Percentiles rank a stretch among this genome's conserved stretches.
These are phyloP conservation scores for Elephantulus edwardii DNA, from an alignment of 2,113 vertebrate genomes.

Conservation along the genomic window DNA sequence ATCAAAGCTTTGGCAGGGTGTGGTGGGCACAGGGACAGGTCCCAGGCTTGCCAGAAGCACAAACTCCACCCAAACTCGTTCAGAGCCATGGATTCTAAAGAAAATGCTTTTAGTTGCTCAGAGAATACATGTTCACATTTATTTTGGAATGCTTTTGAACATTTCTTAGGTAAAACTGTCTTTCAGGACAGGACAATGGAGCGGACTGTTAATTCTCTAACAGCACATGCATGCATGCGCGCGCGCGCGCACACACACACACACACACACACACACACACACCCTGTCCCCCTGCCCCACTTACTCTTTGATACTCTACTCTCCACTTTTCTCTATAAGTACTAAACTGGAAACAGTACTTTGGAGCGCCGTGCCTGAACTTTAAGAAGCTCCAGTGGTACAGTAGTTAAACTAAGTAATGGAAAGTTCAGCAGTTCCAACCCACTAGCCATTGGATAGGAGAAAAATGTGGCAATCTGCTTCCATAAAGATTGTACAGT, in stretches of 20 bases:
- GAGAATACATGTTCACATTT: not conserved
- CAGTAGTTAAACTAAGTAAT: too few species aligned
- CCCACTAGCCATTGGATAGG: too few species aligned
- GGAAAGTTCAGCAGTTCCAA: too few species aligned
- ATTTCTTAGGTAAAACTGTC: conserved; percentile 34
- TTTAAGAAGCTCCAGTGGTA: too few species aligned
- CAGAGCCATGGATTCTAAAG: conserved; percentile 65
- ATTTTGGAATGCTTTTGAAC: conserved; percentile 46
- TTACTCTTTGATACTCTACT: not conserved
- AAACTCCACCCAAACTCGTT: conserved; percentile 45
- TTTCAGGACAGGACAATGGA: not conserved
- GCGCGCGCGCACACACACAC: not conserved
- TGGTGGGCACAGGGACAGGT: not conserved
- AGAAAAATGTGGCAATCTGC: not conserved
- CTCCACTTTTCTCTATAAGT: too few species aligned
- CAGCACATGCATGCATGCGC: too few species aligned
- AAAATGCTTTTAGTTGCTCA: conserved; percentile 32
- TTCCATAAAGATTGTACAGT: too few species aligned
- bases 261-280: not conserved
- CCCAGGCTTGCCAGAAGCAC: conserved; percentile 51
- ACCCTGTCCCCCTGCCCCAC: too few species aligned
- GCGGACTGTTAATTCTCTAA: not conserved
- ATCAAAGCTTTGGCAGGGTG: conserved; percentile 70
- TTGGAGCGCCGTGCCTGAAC: not conserved
- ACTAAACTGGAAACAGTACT: not conserved